phyloP scores from a whole-genome alignment of 92 coral and sea anemone species.

The Isaurus tuberculatus region DNA sequence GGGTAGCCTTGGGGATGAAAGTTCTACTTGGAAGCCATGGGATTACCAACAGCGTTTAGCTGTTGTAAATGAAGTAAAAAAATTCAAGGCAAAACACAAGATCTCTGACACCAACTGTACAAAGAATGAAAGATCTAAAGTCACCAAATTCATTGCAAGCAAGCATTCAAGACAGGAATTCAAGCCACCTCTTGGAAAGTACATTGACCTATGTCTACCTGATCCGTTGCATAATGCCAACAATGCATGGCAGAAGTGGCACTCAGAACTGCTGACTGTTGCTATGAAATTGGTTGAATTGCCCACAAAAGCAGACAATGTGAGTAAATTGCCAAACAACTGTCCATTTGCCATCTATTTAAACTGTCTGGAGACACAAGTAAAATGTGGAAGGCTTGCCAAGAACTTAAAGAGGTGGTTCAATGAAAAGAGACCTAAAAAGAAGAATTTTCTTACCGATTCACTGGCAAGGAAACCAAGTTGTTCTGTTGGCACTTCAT shows the following conservation, averaged over 20 bases:
- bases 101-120: slow-evolving; percentile 14
- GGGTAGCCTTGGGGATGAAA: slow-evolving; percentile 62
- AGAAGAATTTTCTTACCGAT: slow-evolving; percentile 35
- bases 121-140: slow-evolving; percentile 15
- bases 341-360: slow-evolving; percentile 52
- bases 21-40: slow-evolving; percentile 80
- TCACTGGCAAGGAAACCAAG: slow-evolving; percentile 23
- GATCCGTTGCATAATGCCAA: slow-evolving; percentile 37
- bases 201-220: slow-evolving; percentile 54
- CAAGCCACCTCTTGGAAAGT: slow-evolving; percentile 58
- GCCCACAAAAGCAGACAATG: slow-evolving; percentile 33
- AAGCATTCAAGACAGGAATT: slow-evolving; percentile 55
- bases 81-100: slow-evolving; percentile 56
- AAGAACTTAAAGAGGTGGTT: slow-evolving; percentile 54
- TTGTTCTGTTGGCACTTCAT: slow-evolving; percentile 27
- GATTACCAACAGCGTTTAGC: slow-evolving; percentile 57
- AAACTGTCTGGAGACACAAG: slow-evolving; percentile 54
- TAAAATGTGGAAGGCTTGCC: slow-evolving; percentile 57
- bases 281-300: slow-evolving; percentile 47
- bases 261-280: slow-evolving; percentile 40
- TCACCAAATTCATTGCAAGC: slow-evolving; percentile 27
- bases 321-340: slow-evolving; percentile 47
- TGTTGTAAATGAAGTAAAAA: slow-evolving; percentile 62
- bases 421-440: slow-evolving; percentile 42
- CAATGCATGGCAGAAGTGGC: slow-evolving; percentile 67